phyloP scores from a whole-genome alignment of 2,888 invertebrate species.

The Neocrepidodera transversa region DNA sequence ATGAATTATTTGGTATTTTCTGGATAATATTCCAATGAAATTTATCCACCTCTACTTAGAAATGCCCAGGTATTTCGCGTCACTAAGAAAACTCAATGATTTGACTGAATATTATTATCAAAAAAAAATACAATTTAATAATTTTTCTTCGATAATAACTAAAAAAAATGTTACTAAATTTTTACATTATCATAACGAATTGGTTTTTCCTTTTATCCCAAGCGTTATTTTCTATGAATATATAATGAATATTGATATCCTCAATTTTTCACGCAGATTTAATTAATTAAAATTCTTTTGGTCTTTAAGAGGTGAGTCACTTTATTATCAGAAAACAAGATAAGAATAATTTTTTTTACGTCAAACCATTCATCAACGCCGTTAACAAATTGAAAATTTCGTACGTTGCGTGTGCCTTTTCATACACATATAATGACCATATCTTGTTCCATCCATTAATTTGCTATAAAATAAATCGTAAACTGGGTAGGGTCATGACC shows the following conservation, averaged over 20 bases:
- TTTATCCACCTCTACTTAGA: no score
- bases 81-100: no score
- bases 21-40: no score
- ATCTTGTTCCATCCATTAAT: conserved; percentile 19
- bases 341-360: conserved; percentile 14
- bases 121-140: no score
- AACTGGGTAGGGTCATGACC: conserved; percentile 13
- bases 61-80: no score
- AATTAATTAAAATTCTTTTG: conserved; percentile 8
- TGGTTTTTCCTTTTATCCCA: no score
- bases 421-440: conserved; percentile 10
- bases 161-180: no score
- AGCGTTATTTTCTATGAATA: conserved; percentile 1
- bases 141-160: no score
- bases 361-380: conserved; percentile 7
- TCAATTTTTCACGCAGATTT: conserved; percentile 7
- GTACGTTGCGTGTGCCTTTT: conserved; percentile 16
- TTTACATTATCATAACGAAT: no score
- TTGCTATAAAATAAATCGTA: conserved; percentile 14
- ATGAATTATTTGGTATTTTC: no score
- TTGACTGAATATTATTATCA: no score
- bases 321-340: conserved; percentile 2
- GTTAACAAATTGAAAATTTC: conserved; percentile 22
- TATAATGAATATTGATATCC: background rate
- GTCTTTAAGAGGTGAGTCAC: background rate